Evolutionary conservation across 2,888 invertebrate species (phyloP), one percentile per base, ranked within the genome.

Genomic region (Vanessa cardui): DNA sequence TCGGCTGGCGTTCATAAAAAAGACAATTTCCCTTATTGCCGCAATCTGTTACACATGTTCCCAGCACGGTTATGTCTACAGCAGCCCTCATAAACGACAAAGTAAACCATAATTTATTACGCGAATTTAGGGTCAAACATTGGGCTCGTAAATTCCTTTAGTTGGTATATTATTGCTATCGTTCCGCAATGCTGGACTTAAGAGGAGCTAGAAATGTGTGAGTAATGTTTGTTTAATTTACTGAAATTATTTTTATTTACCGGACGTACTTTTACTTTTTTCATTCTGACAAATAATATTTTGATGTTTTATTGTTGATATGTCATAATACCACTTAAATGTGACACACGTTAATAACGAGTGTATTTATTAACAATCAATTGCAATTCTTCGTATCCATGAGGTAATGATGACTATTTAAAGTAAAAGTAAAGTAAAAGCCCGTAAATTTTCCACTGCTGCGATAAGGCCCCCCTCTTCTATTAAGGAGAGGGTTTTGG

Each of bases 21-120:
- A 91, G 90, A 92, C 92, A 92, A 92, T 92, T 89, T 90, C 86
- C 90, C 90, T 91, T 92, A 92, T 92, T 90, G 90, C 91, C 82
- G 88, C 88, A 92, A 92, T 92, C 91, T 89, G 91, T 87, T 87
- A 90, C 92, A 91, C 89, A 88, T 91, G 91, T 83, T 88, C 86
- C 54, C 84, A 78, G 76, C 83, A 79, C 82, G 88, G 89, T 87
- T 87, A 89, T 86, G 89, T 87, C 90, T 89, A 87, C 85, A 84
- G 82, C 84, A 83, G 81, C 87, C 85, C 89, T 90, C 91, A 92
- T 92, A 91, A 92, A 92, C 92, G 91, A 91, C 91, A 91, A 90
- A 92, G 90, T 91, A 91, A 92, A 92, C 89, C 87, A 89, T 90
- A 88, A 91, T 90, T 90, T 92, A 92, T 90, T 83, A 86, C 85